Base-by-base conservation (phyloP, 2,113 vertebrate genomes). In the Circaetus cinerascens region DNA sequence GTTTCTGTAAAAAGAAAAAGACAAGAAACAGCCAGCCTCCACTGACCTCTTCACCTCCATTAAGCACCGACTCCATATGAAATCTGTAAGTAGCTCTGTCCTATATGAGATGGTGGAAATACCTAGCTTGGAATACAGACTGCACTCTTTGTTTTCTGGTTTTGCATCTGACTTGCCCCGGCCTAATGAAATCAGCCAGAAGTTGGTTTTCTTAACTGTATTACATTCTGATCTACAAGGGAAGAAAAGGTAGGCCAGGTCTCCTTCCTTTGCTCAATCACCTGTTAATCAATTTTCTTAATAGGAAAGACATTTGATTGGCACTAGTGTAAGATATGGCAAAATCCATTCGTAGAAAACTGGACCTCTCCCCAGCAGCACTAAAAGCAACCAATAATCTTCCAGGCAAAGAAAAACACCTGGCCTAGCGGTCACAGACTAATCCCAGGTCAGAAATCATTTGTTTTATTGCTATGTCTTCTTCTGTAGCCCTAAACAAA, bases 21-120 rank as follows among this genome's bases (percentile, higher is more conserved):
- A 79, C 46, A 88, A 72, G 82, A 75, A 94, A 62, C 73, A 80
- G 74, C 48, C 36, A 59, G 86, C 53, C 43, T 94, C 45, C 9
- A 4, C 73, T 97, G 92, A 97, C 95, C 93, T 97, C 62, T 66
- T 96, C 94, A 95, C 96, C 95, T 93, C 77, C 72, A 94, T 96
- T 95, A 97, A 96, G 86, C 40, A 85, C 36, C 0, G 2, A 72
- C 76, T 92, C 92, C 73, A 48, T 91, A 64, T 45, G 94, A 93
- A 97, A 92, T 63, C 74, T 82, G 64, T 79, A 89, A 91, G 87
- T 51, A 95, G 85, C n/a, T 90, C 67, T 93, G 46, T 72, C 76
- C 76, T 67, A 1, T 23, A 66, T 57, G 56, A 92, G 48, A 72
- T 12, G 19, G 53, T 85, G 63, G 64, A 82, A 89, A 74, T 57